phyloP scores from a whole-genome alignment of 2,888 invertebrate species.

The Drosophila histrio region DNA sequence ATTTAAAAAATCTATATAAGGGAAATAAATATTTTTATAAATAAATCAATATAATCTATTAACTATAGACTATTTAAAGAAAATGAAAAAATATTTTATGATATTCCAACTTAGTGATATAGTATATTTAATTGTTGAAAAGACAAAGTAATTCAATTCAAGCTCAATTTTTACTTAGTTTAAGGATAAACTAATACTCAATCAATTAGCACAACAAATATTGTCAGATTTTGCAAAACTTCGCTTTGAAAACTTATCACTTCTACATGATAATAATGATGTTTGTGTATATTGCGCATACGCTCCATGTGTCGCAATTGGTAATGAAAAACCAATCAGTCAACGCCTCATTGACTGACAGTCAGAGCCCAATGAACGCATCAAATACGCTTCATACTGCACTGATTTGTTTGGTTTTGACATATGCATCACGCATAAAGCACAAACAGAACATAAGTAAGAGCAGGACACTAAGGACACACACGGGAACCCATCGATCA shows the following conservation, averaged over 20 bases:
- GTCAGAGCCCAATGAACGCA: slow-evolving; percentile 28
- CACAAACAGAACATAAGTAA: slow-evolving; percentile 6
- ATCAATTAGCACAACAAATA: slow-evolving; percentile 5
- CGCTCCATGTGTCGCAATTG: slow-evolving; percentile 24
- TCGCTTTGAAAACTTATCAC: slow-evolving; percentile 5
- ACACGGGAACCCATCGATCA: slow-evolving; percentile 56
- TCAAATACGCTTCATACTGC: slow-evolving; percentile 54
- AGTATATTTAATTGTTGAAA: too few species aligned
- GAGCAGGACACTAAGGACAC: slow-evolving; percentile 26
- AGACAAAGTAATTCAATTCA: too few species aligned
- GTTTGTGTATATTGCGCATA: slow-evolving; percentile 39
- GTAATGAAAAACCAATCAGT: slow-evolving; percentile 63
- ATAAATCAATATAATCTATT: too few species aligned
- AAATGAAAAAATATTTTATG: too few species aligned
- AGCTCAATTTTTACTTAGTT: neutral
- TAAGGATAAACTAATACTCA: neutral
- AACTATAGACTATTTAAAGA: too few species aligned
- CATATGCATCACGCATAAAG: slow-evolving; percentile 29
- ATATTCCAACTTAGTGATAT: too few species aligned
- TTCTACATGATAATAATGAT: slow-evolving; percentile 7
- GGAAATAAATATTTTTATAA: too few species aligned
- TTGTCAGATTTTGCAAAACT: neutral
- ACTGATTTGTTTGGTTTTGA: slow-evolving; percentile 45
- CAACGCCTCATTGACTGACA: slow-evolving; percentile 33
- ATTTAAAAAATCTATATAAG: too few species aligned